A percentile compares a stretch with the other conserved stretches of the same genome.
phyloP scores from a whole-genome alignment of 2,113 vertebrate species.

The Platanista minor region DNA sequence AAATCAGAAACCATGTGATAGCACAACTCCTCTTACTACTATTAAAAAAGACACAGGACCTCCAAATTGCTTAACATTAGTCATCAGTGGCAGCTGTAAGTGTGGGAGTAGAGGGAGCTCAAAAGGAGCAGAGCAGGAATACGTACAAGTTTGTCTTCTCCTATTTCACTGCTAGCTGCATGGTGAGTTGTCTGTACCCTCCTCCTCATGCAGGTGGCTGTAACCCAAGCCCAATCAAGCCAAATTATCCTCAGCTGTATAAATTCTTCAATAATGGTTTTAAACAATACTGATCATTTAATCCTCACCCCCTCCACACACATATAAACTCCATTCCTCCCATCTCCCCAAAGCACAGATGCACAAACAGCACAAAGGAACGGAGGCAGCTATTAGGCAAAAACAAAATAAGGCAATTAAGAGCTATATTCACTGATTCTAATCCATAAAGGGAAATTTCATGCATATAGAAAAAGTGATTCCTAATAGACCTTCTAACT shows the following conservation, averaged over 20 bases:
- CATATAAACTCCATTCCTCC: neutral
- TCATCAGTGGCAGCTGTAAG: slow-evolving; percentile 23
- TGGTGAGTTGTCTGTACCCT: neutral
- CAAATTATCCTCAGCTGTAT: slow-evolving; percentile 13
- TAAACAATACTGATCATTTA: slow-evolving; percentile 22
- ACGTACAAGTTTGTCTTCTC: neutral
- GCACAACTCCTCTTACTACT: slow-evolving; percentile 28
- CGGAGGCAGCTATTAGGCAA: neutral
- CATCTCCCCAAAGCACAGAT: neutral
- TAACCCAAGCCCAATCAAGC: neutral
- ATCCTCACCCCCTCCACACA: neutral
- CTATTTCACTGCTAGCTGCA: neutral
- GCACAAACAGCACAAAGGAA: neutral
- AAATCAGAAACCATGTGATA: slow-evolving; percentile 32
- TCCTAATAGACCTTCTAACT: neutral
- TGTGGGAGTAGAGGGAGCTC: neutral
- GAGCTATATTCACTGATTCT: neutral
- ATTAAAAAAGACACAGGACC: slow-evolving; percentile 21
- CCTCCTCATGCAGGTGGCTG: neutral
- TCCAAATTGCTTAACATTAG: neutral
- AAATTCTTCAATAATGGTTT: neutral
- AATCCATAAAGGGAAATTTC: neutral
- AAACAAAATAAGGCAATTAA: slow-evolving; percentile 25
- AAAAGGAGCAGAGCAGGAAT: neutral
- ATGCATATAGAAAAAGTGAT: neutral